Evolutionary conservation across 2,797 vertebrate species (phyloP).

Genomic region (Erpetoichthys calabaricus): DNA sequence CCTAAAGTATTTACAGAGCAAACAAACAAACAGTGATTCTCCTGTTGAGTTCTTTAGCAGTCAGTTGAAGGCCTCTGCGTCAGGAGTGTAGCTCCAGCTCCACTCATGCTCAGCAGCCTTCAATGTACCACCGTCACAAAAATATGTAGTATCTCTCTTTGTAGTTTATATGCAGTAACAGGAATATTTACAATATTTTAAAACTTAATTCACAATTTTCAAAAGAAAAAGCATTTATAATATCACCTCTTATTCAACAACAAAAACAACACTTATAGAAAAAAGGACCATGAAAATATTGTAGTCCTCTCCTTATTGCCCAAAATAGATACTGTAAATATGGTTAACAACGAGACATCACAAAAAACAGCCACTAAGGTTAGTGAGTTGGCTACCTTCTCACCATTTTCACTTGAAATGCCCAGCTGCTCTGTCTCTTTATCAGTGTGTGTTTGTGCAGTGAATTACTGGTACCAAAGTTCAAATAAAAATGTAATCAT

Average conservation of each 20-base stretch:
- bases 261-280: constrained; percentile 92
- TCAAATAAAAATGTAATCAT: constrained; percentile 53
- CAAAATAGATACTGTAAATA: constrained; percentile 84
- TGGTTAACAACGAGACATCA: constrained; percentile 85
- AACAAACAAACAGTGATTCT: constrained; percentile 44
- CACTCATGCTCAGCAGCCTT: constrained; percentile 58
- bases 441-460: constrained; percentile 46
- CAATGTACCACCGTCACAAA: constrained; percentile 85
- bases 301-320: constrained; percentile 98
- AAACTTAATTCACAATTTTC: constrained; percentile 73
- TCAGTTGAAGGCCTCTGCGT: constrained; percentile 46
- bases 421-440: constrained; percentile 28
- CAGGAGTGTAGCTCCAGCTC: constrained; percentile 37
- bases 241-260: constrained; percentile 74
- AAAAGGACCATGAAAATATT: constrained; percentile 88
- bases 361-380: constrained; percentile 66
- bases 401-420: constrained; percentile 39
- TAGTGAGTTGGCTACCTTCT: constrained; percentile 62
- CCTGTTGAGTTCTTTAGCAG: constrained; percentile 38
- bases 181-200: constrained; percentile 90
- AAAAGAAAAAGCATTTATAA: constrained; percentile 62
- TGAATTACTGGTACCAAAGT: constrained; percentile 48
- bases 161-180: constrained; percentile 90
- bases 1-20: constrained; percentile 59
- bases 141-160: constrained; percentile 84